Evolutionary conservation across 1,140 invertebrate genomes (phyloP).

Genomic region (Globodera rostochiensis): DNA sequence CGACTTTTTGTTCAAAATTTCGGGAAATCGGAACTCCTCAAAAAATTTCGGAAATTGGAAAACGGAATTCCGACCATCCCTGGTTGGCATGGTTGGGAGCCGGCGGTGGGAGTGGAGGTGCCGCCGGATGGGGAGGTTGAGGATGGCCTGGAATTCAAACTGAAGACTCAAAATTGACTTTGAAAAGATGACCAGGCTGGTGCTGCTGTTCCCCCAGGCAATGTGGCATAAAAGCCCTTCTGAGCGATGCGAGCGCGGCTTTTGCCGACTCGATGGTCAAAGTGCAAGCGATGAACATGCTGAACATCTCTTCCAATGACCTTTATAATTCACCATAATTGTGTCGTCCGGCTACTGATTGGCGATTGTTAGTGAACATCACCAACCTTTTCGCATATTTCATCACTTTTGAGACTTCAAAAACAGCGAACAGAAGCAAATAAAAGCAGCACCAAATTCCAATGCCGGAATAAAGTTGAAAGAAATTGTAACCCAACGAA

Average conservation of each 20-base stretch:
- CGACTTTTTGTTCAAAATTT: too few species aligned
- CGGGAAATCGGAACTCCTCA: too few species aligned
- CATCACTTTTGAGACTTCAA: conserved; percentile 67
- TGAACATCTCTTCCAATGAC: conserved; percentile 69
- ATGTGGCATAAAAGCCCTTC: conserved; percentile 23
- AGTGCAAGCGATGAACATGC: conserved; percentile 67
- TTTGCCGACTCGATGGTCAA: conserved; percentile 66
- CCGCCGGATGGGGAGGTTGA: too few species aligned
- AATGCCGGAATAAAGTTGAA: conserved; percentile 67
- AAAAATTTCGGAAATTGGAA: too few species aligned
- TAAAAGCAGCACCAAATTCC: conserved; percentile 68
- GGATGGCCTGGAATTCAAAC: conserved; percentile 1
- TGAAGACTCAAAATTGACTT: too few species aligned
- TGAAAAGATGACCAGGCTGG: not conserved
- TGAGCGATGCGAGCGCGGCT: conserved; percentile 45
- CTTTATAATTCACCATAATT: conserved; percentile 47
- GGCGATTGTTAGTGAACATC: too few species aligned
- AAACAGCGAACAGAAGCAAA: conserved; percentile 66
- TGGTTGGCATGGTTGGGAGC: not conserved
- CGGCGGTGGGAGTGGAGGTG: not conserved
- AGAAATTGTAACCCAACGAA: conserved; percentile 66
- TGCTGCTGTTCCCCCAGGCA: not conserved
- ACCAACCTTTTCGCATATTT: conserved; percentile 67
- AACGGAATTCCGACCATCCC: too few species aligned
- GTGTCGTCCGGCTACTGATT: not conserved